phyloP scores from a whole-genome alignment of 64 coral and sea anemone genomes.

The Montipora sp. region DNA sequence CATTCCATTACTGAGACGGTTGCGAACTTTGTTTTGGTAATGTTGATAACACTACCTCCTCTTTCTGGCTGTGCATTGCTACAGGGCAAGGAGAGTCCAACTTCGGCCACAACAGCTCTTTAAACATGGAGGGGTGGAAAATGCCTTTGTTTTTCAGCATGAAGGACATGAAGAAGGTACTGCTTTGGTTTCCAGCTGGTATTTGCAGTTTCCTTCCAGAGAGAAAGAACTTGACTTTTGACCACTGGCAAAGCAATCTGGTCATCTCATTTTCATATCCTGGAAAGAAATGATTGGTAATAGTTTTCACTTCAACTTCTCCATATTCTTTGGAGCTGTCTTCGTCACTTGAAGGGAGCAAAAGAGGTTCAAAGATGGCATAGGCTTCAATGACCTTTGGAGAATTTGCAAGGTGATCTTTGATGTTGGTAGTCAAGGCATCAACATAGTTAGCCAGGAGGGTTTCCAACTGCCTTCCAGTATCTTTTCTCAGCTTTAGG shows the following conservation, averaged over 20 bases:
- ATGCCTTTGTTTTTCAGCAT: conserved; percentile 48
- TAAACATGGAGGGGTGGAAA: conserved; percentile 26
- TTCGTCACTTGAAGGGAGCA: conserved; percentile 6
- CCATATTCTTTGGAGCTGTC: conserved; percentile 28
- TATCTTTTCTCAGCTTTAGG: background rate
- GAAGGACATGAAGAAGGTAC: conserved; percentile 50
- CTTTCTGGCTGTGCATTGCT: conserved; percentile 45
- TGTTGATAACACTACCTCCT: conserved; percentile 56
- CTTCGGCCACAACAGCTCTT: conserved; percentile 51
- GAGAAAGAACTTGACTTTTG: conserved; percentile 40
- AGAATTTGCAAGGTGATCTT: conserved; percentile 20
- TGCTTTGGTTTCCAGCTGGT: conserved; percentile 58
- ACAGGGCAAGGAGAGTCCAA: conserved; percentile 39
- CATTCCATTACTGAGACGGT: conserved; percentile 44
- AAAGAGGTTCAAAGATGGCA: conserved; percentile 36
- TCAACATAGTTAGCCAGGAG: conserved; percentile 4
- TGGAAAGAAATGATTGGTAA: background rate
- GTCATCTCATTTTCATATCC: background rate
- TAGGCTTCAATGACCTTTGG: conserved; percentile 10
- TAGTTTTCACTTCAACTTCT: conserved; percentile 1
- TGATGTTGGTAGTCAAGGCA: conserved; percentile 10
- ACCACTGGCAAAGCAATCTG: conserved; percentile 50
- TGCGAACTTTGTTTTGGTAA: conserved; percentile 50
- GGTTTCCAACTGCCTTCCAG: conserved; percentile 21
- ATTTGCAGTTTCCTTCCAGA: conserved; percentile 52